phyloP scores from a whole-genome alignment of 2,113 vertebrate species.

The Ploceus nigricollis region DNA sequence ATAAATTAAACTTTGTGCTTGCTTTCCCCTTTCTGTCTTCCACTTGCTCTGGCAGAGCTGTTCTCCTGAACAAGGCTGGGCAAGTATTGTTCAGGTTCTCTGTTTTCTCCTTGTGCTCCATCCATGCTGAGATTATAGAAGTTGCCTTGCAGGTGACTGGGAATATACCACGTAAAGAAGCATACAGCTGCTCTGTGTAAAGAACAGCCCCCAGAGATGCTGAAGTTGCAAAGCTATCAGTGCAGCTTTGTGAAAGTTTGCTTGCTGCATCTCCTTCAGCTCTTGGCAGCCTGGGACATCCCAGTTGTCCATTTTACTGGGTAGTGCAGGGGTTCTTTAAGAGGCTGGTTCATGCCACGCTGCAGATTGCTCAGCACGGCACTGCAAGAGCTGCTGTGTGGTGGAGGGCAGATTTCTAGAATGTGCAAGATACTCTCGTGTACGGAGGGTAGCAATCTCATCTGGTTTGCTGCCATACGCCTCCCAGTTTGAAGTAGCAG shows the following conservation, averaged over 20 bases:
- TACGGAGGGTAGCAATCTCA: background rate
- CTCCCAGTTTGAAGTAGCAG: background rate
- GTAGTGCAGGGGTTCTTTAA: background rate
- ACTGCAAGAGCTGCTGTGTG: background rate
- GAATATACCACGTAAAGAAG: background rate
- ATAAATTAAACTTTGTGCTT: background rate
- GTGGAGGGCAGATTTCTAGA: background rate
- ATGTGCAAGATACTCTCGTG: accelerated
- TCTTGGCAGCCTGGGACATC: background rate
- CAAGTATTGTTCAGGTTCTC: background rate
- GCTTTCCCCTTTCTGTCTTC: background rate
- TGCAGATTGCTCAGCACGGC: background rate
- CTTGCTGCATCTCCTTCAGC: background rate
- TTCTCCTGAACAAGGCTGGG: background rate
- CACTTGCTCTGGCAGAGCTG: background rate
- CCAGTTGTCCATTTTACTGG: background rate
- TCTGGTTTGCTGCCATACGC: accelerated
- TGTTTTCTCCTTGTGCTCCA: background rate
- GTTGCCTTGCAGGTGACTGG: background rate
- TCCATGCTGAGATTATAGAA: background rate
- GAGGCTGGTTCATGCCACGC: background rate
- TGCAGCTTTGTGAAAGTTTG: background rate
- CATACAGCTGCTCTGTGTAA: background rate
- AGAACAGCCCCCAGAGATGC: background rate
- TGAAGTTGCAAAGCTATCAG: accelerated